Percentiles rank a stretch among this genome's conserved stretches.
These are phyloP conservation scores for Ommatoiulus sabulosus DNA, from an alignment of 2,888 invertebrate genomes.

Conservation along the genomic window DNA sequence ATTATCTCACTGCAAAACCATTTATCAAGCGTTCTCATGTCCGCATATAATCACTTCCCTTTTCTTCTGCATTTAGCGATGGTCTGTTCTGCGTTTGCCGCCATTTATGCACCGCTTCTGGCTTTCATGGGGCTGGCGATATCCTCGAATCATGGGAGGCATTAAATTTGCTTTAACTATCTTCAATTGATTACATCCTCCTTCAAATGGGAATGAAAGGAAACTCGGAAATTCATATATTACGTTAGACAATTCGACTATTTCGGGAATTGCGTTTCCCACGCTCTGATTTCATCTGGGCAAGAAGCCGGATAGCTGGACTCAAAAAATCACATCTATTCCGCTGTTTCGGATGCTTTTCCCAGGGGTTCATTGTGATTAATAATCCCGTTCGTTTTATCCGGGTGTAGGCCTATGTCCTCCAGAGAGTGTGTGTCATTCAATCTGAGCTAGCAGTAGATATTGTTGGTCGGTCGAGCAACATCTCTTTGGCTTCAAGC, in stretches of 20 bases:
- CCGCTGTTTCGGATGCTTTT: slow-evolving; percentile 5
- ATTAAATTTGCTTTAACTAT: slow-evolving; percentile 35
- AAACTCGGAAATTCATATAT: slow-evolving; percentile 47
- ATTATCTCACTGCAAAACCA: slow-evolving; percentile 38
- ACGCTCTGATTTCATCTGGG: slow-evolving; percentile 38
- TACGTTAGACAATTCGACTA: slow-evolving; percentile 38
- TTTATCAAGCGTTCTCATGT: slow-evolving; percentile 45
- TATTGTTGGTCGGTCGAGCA: background rate
- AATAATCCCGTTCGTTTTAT: background rate
- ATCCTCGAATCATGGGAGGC: slow-evolving; percentile 35
- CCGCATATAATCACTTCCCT: slow-evolving; percentile 40
- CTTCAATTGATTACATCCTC: slow-evolving; percentile 47
- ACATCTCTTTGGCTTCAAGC: background rate
- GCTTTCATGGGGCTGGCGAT: slow-evolving; percentile 17
- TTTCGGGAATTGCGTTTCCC: slow-evolving; percentile 32
- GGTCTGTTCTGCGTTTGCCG: slow-evolving; percentile 3
- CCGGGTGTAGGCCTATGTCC: background rate
- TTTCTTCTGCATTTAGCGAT: slow-evolving; percentile 33
- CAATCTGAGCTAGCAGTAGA: background rate
- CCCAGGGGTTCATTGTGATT: background rate
- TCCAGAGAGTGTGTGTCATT: background rate
- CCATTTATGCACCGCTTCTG: slow-evolving; percentile 12
- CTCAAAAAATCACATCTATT: slow-evolving; percentile 35
- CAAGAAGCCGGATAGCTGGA: slow-evolving; percentile 41
- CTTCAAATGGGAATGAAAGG: slow-evolving; percentile 47